Base-by-base conservation (phyloP, 2,113 vertebrate species). In the Lampris incognitus region DNA sequence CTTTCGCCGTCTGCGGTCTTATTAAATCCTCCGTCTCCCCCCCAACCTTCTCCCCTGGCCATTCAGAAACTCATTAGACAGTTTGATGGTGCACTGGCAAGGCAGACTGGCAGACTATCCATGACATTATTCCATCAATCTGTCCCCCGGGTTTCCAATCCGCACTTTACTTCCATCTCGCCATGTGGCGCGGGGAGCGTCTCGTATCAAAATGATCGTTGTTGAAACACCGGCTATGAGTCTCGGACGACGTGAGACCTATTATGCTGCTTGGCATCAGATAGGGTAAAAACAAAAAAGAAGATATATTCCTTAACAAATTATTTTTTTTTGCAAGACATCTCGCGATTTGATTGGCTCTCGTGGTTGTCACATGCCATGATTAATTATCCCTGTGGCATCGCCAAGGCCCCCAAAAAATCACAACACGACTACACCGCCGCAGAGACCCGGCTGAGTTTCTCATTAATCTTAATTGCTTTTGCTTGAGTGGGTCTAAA, bases 21-120 rank as follows among this genome's bases (percentile, higher is more conserved):
- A 87, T 89, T 88, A 87, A 82, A 91, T 85, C 76, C 84, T 78
- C 81, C 76, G 65, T 13, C 8, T 82, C 62, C 54, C 60, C 2
- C 46, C n/a, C 36, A 81, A 69, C 55, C 68, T 75, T 71, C 69
- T 72, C 70, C 80, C 73, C 46, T 5, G 56, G 81, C 74, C 62
- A 1, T 24, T 71, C 76, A 59, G 39, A 72, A 74, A 72, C 82
- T 85, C 84, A 88, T 88, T 85, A 86, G 64, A 52, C 72, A 24
- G 75, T 61, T 39, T 66, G 11, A 71, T 57, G 58, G 24, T 3
- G 44, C 42, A 6, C 62, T 36, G 62, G 24, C 42, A 49, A 58
- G 61, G 61, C 52, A 38, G 66, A 24, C 68, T 8, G 3, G 49
- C 41, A 46, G 46, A 68, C 64, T 58, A 76, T 55, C 63, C 44